Conservation (phyloP, 1,140 invertebrate species). For the Hylyphantes graminicola region DNA sequence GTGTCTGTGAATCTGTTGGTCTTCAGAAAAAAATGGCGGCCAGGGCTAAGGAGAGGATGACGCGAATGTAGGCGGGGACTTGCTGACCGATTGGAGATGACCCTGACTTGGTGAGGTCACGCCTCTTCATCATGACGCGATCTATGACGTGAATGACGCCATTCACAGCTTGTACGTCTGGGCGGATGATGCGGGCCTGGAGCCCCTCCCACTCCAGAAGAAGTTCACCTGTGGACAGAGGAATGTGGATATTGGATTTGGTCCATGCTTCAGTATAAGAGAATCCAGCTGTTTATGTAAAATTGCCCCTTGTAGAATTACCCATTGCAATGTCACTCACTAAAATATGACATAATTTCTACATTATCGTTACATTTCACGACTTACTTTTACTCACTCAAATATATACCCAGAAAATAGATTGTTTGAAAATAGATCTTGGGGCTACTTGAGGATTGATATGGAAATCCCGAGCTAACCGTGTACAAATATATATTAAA, state of each 20-base stretch:
- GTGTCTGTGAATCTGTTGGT: constrained; percentile 28
- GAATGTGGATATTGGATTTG: background rate
- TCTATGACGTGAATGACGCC: constrained; percentile 94
- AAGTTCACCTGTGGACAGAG: constrained; percentile 74
- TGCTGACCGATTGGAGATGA: background rate
- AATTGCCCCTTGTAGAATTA: too few relatives aligned
- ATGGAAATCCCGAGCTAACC: too few relatives aligned
- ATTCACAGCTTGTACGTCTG: constrained; percentile 91
- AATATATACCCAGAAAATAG: too few relatives aligned
- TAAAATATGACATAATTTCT: too few relatives aligned
- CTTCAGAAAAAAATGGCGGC: constrained; percentile 49
- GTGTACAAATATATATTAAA: too few relatives aligned
- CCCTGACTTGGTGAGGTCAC: constrained; percentile 75
- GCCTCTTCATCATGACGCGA: constrained; percentile 81
- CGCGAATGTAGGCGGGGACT: background rate
- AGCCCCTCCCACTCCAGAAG: constrained; percentile 84
- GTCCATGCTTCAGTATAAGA: too few relatives aligned
- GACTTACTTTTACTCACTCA: too few relatives aligned
- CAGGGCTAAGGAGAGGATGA: constrained; percentile 24
- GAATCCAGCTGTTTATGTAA: too few relatives aligned
- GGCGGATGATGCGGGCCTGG: constrained; percentile 83
- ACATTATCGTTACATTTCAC: too few relatives aligned
- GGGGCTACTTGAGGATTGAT: too few relatives aligned
- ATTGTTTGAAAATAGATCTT: too few relatives aligned
- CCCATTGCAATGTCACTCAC: too few relatives aligned